These are phyloP conservation scores for Tachina fera DNA, from an alignment of 2,888 invertebrate genomes.

Conservation along the genomic window DNA sequence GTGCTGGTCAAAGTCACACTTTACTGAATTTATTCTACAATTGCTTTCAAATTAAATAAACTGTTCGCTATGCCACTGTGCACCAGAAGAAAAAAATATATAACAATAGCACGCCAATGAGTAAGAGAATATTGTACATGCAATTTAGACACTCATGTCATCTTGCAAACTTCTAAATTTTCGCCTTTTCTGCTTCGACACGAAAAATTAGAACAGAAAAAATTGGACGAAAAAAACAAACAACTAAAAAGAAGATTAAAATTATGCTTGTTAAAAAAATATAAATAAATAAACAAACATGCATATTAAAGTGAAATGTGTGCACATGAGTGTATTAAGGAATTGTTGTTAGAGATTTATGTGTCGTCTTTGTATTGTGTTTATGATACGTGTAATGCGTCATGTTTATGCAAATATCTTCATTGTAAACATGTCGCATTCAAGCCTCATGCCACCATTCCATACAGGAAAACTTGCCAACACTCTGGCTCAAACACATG, in stretches of 20 bases:
- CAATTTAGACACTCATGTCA: constrained; percentile 55
- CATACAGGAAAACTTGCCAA: constrained; percentile 22
- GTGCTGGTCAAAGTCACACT: too few relatives aligned
- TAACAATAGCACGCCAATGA: constrained; percentile 25
- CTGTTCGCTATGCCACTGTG: constrained; percentile 30
- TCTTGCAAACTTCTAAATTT: constrained; percentile 65
- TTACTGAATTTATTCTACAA: too few relatives aligned
- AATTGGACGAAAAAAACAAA: not conserved
- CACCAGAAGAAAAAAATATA: not conserved
- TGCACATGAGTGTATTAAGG: constrained; percentile 24
- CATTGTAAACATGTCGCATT: constrained; percentile 55
- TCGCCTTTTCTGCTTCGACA: constrained; percentile 5
- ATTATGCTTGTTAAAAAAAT: constrained; percentile 45
- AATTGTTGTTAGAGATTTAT: constrained; percentile 53
- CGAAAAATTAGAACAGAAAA: not conserved
- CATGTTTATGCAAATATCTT: constrained; percentile 71
- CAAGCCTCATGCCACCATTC: constrained; percentile 28
- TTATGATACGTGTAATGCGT: constrained; percentile 71
- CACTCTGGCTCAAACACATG: not conserved
- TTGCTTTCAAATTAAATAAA: not conserved
- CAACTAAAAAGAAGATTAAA: constrained; percentile 25
- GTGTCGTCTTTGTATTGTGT: constrained; percentile 62
- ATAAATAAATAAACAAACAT: constrained; percentile 31
- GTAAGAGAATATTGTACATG: not conserved
- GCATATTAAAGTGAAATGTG: constrained; percentile 21